These are phyloP conservation scores for Varanus salvator DNA, from an alignment of 2,113 vertebrate species.

Conservation along the genomic window DNA sequence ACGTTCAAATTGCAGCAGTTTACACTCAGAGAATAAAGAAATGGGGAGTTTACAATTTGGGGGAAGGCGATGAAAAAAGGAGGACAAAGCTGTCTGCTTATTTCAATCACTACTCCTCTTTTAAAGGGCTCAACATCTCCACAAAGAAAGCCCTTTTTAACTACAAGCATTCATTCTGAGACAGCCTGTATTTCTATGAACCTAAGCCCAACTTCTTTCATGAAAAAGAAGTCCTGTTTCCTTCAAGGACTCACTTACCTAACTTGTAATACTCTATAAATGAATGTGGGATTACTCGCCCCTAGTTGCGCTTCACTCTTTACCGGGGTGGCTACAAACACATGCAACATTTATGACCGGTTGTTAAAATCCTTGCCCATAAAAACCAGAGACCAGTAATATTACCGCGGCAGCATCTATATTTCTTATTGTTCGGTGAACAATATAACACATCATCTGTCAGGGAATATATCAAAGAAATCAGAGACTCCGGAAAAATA, in stretches of 20 bases:
- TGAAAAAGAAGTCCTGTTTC: background rate
- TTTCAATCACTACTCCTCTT: background rate
- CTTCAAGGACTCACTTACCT: no score
- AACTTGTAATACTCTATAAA: background rate
- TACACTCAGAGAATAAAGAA: background rate
- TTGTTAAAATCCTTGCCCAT: background rate
- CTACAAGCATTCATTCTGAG: slow-evolving; percentile 1
- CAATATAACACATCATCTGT: background rate
- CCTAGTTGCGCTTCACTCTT: background rate
- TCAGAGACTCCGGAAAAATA: background rate
- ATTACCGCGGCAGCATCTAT: background rate
- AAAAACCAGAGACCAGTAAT: background rate
- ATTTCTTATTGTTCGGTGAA: background rate
- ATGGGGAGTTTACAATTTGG: background rate
- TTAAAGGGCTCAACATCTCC: slow-evolving; percentile 24
- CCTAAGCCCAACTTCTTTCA: background rate
- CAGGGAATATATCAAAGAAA: background rate
- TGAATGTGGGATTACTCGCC: background rate
- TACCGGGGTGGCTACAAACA: background rate
- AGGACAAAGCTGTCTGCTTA: background rate
- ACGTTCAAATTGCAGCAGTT: background rate
- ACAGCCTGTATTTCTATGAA: background rate
- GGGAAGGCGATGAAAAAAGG: background rate
- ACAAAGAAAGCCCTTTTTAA: slow-evolving; percentile 9
- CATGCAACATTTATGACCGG: background rate